Evolutionary conservation across 1,140 invertebrate genomes (phyloP), one percentile per base, ranked within the genome.

Genomic region (Thaumatotibia leucotreta): DNA sequence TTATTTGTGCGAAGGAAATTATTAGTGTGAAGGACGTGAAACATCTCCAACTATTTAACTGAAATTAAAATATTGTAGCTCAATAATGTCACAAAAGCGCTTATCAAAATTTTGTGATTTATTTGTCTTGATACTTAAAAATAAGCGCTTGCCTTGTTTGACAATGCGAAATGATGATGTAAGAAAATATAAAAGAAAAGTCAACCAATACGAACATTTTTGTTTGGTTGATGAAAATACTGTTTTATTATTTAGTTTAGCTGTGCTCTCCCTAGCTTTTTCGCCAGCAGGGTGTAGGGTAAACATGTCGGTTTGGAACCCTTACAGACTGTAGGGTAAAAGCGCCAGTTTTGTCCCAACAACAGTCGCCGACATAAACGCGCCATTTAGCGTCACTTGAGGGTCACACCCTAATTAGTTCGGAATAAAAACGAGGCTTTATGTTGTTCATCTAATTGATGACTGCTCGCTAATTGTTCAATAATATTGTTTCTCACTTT

Each of bases 361-460:
- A 24, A 27, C 23, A 24, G 23, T 14, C 52, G 22, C 23, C 20
- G 27, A 23, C 22, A 24, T 58, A 58, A 58, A 58, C 52, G 52
- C 52, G 24, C 73, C 70, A 63, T 70, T 76, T 74, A 71, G 72
- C 68, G 73, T 64, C 52, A 27, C 24, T 58, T 58, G 27, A 58
- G 23, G 65, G 73, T 75, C 74, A 69, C 70, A 77, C 75, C 71
- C 75, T 82, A 82, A 84, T 83, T 83, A 83, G 76, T 80, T 79
- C 73, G 73, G 71, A 80, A 84, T 86, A 78, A 83, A 78, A 83
- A 58, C 67, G 65, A 63, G 72, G 63, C 74, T 79, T 80, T 77
- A 71, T 73, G 66, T 70, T 74, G 73, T 76, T 75, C 74, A 68
- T 65, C 76, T 79, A 74, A 77, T 79, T 77, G 74, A 77, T 72